These are phyloP conservation scores for Streptopelia turtur DNA, from an alignment of 2,797 vertebrate genomes.

Conservation along the genomic window DNA sequence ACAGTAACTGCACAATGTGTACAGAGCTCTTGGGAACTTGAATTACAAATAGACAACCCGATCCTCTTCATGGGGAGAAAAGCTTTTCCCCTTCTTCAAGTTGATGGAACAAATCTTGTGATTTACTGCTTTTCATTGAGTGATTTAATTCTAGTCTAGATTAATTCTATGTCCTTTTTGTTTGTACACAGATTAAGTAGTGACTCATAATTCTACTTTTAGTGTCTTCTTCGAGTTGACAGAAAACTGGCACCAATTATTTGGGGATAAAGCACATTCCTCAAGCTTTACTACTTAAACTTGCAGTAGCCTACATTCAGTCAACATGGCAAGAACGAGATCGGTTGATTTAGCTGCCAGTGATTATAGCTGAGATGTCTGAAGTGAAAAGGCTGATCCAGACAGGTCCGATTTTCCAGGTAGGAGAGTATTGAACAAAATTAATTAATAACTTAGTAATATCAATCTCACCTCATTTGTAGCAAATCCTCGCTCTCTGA, in stretches of 20 bases:
- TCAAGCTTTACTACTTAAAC: not conserved
- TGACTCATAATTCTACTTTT: not conserved
- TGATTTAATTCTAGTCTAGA: not conserved
- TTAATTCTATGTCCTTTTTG: not conserved
- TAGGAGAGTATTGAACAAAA: not conserved
- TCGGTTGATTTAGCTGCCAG: not conserved
- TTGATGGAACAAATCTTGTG: not conserved
- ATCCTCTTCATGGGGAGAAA: not conserved
- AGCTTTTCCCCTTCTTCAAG: not conserved
- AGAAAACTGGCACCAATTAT: not conserved
- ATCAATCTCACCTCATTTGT: not conserved
- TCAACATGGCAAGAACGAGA: not conserved
- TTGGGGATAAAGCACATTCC: not conserved
- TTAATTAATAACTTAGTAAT: not conserved
- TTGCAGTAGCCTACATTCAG: not conserved
- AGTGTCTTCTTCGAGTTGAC: not conserved
- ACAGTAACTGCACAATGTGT: not conserved
- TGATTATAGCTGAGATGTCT: not conserved
- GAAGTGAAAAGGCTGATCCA: not conserved
- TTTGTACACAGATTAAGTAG: not conserved
- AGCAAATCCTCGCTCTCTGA: conserved; percentile 88
- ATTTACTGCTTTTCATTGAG: not conserved
- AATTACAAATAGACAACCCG: not conserved
- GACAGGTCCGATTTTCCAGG: accelerated
- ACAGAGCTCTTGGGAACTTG: not conserved